A percentile compares a stretch with the other conserved stretches of the same genome.
Evolutionary conservation across 2,888 invertebrate species (phyloP).

Genomic region (Cybosia mesomella): DNA sequence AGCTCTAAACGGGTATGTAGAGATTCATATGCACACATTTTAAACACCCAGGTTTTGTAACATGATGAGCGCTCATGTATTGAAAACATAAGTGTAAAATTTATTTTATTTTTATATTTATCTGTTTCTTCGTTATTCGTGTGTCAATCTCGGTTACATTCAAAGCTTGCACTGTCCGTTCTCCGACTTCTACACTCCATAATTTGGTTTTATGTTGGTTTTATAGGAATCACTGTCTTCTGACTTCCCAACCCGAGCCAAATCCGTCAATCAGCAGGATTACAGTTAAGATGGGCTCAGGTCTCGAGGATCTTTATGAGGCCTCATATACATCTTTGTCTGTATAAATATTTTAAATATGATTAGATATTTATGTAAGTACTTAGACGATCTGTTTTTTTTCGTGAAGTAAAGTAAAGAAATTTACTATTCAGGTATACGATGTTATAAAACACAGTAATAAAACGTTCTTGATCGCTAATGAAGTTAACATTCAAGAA

Average conservation of each 20-base stretch:
- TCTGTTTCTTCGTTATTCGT: too few species aligned
- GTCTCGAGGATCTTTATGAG: neutral
- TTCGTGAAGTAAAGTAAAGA: neutral
- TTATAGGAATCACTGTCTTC: too few species aligned
- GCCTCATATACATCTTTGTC: neutral
- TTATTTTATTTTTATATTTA: too few species aligned
- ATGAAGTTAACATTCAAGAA: constrained; percentile 33
- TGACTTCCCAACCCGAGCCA: neutral
- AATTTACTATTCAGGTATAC: constrained; percentile 19
- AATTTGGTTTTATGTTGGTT: neutral
- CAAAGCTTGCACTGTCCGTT: neutral
- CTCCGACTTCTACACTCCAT: neutral
- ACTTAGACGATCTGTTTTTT: neutral
- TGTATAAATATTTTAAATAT: neutral
- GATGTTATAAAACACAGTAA: constrained; percentile 23
- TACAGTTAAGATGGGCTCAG: neutral
- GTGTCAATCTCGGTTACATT: too few species aligned
- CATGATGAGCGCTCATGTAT: too few species aligned
- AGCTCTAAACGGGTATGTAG: too few species aligned
- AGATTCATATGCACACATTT: neutral
- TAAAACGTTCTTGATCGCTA: constrained; percentile 33
- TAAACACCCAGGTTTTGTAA: neutral
- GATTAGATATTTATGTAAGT: neutral
- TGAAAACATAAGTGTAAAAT: too few species aligned
- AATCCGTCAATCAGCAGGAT: neutral